Base-by-base conservation (phyloP, 2,113 vertebrate genomes). In the Athene cunicularia region DNA sequence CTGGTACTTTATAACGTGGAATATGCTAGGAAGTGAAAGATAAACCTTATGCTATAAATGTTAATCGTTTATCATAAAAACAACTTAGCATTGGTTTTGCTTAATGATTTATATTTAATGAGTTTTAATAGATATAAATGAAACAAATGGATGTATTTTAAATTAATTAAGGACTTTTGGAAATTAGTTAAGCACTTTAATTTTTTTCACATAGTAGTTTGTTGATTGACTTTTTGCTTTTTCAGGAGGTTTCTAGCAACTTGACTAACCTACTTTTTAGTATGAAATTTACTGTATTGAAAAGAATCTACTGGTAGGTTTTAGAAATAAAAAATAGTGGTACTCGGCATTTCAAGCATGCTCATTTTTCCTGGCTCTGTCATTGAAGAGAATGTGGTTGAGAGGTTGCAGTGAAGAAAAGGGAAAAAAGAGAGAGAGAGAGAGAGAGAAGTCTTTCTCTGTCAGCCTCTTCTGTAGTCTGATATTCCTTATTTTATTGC, bases 331-430 rank as follows among this genome's bases (percentile, higher is more conserved):
- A 95, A 97, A 93, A 49, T 80, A 95, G 74, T 93, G 80, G 82
- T 96, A 70, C 39, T 85, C 14, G 22, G 81, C 71, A 92, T 96
- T 97, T 95, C 91, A 96, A 88, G 87, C 91, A 53, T 93, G 85
- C 93, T 98, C 35, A 70, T 98, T 98, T 96, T 98, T 86, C 77
- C 55, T 95, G 83, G 53, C 79, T 96, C 90, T 96, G 27, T 91
- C 74, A 27, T 88, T 96, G 93, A 88, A 97, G 75, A 97, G 92
- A 96, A 91, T 90, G 88, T 90, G 72, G 17, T 88, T 88, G 74
- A 85, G 88, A 84, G 50, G 24, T 27, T 67, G 75, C 5, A 2
- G 30, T 79, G 73, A 88, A 86, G 56, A 59, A 93, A 74, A 84
- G 85, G 5, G 13, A 5, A 6, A 2, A 96, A 39, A 59, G 14